Evolutionary conservation across 2,113 vertebrate genomes (phyloP).

Genomic region (Cephalopholis sonnerati): DNA sequence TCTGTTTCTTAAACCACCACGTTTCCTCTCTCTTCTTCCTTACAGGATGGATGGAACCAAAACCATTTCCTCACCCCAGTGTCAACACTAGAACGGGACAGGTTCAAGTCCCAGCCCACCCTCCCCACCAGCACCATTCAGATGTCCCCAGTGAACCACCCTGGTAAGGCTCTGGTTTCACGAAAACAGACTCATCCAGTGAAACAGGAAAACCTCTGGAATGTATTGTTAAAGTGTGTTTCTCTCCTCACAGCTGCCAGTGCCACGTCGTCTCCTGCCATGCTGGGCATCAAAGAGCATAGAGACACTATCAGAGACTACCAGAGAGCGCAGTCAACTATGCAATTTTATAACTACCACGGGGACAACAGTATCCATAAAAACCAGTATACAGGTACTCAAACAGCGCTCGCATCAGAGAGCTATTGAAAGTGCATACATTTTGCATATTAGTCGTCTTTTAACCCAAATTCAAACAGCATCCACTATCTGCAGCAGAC

Average conservation of each 20-base stretch:
- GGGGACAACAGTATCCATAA: constrained; percentile 91
- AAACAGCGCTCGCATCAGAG: not conserved
- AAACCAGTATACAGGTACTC: constrained; percentile 93
- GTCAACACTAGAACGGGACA: constrained; percentile 94
- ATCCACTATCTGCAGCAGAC: constrained; percentile 41
- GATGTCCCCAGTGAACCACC: constrained; percentile 95
- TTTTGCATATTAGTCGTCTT: not conserved
- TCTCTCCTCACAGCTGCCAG: constrained; percentile 89
- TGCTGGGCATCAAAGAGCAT: constrained; percentile 94
- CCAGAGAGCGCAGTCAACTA: constrained; percentile 92
- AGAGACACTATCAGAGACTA: constrained; percentile 88
- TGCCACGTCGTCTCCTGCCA: constrained; percentile 94
- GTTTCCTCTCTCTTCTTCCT: constrained; percentile 36
- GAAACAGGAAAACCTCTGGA: constrained; percentile 64
- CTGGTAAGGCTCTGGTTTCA: constrained; percentile 84
- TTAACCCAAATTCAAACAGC: constrained; percentile 19
- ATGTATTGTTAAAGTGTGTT: constrained; percentile 39
- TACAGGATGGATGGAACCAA: constrained; percentile 98
- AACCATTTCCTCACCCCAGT: constrained; percentile 98
- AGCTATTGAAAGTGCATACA: not conserved
- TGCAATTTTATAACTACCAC: constrained; percentile 98
- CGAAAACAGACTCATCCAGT: constrained; percentile 31
- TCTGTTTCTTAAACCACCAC: constrained; percentile 15
- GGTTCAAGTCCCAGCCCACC: constrained; percentile 96
- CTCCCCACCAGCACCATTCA: constrained; percentile 92